Evolutionary conservation across 92 coral and sea anemone species (phyloP), one percentile per base, ranked within the genome.

Genomic region (Epizoanthus scotinus): DNA sequence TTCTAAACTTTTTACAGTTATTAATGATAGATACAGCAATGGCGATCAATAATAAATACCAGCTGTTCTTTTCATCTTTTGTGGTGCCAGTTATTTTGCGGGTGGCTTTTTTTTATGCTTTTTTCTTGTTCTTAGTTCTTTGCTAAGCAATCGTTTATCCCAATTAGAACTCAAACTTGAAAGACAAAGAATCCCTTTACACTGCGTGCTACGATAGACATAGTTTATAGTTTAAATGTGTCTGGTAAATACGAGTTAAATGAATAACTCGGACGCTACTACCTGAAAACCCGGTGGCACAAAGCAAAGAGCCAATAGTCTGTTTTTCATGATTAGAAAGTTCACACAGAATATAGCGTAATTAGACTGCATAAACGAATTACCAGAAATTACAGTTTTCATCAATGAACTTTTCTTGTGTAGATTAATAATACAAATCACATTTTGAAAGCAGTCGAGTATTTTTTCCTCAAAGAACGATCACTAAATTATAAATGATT

Each of bases 21-120:
- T 44, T 44, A 44, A 44, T 44, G 14, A 44, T 44, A 44, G 52
- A 44, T 44, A 44, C 52, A 65, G 38, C 70, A 25, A 19, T 65
- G 70, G 44, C 24, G 42, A 27, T 71, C 18, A 71, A 71, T 71
- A 50, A 71, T 71, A 53, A 71, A 71, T 71, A 19, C 18, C 31
- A 29, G 55, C 31, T 60, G 38, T 21, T 50, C 6, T 71, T 71
- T 50, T 62, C 67, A 47, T 71, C 18, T 47, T 71, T 52, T 25
- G 24, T 71, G 60, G 78, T 21, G 60, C 78, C 27, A 29, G 62
- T 53, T 22, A 2, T 28, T 25, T n/a, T 22, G 27, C 78, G 17
- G 78, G 78, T 71, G 25, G 55, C 54, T 20, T 6, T 3, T 44
- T 25, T 26, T 42, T 42, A 3, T 44, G 13, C 52, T 21, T 70